Base-by-base conservation (phyloP, 2,888 invertebrate species). In the Listrodromus nycthemerus region DNA sequence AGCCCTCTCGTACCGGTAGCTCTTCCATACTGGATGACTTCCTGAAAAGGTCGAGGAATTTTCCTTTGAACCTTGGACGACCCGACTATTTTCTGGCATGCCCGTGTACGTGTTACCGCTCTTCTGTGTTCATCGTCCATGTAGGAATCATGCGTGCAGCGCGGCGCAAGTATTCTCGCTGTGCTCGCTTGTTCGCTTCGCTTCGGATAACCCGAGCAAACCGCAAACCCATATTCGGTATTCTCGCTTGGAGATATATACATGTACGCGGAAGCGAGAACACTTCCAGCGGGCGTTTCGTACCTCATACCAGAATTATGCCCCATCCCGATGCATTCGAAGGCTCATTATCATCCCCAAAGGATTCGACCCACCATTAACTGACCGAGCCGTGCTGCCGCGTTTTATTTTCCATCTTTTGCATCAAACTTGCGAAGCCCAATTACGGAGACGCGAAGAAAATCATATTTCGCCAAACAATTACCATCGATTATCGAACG, bases 141-240 rank as follows among this genome's bases (percentile, higher is more conserved):
- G 66, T 30, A 71, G 75, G 61, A 80, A 75, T 83, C 83, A 83
- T 83, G 83, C 80, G 83, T 83, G 48, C 80, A 71, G 58, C 70
- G 33, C n/a, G 27, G 65, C n/a, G 69, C 65, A 76, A 78, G 66
- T 74, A 65, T 79, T 80, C 69, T 77, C 77, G 83, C 48, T 77
- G 65, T 21, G 70, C 74, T 69, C 70, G 27, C 52, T 45, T 16
- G 55, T 45, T 71, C 58, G 63, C 80, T 37, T 80, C 74, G 69
- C 65, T 74, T 75, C 50, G 58, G n/a, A 50, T 67, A 30, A 37
- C 63, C 24, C 79, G 74, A 67, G 79, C 76, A 80, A 85, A 85
- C 82, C 84, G 84, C 82, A 85, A 85, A 76, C 79, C 82, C 84
- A 85, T 85, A 82, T 82, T 82, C 82, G 80, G 82, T 84, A 83